Base-by-base conservation (phyloP, 2,888 invertebrate genomes). In the Papilio protenor region DNA sequence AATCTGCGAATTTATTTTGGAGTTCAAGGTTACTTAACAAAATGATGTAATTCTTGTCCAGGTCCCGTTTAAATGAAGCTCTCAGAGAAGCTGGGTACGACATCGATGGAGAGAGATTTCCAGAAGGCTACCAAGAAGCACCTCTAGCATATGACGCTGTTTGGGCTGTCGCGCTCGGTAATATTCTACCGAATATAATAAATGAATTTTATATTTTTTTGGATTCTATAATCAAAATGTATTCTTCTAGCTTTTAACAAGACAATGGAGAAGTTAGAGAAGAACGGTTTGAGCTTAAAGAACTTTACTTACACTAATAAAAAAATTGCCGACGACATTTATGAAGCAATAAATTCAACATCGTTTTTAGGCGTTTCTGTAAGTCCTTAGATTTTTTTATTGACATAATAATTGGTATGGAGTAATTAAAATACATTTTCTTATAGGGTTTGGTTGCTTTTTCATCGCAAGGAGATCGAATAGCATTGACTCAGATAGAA, bases 71-170 rank as follows among this genome's bases (percentile, higher is more conserved):
- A 87, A 98, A 99, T 90, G 96, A 96, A 83, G 96, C 97, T 79
- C 95, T 99, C 76, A 96, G 97, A 77, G 96, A 96, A 78, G 97
- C 97, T 78, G 97, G 97, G 52, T 98, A 97, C 90, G 98, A 98
- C 88, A 97, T 98, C 83, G 97, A 97, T 88, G 97, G 98, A 80
- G 97, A 97, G 87, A 96, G 97, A 81, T 98, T 97, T 91, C 98
- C 98, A 4, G 98, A 98, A 90, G 99, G 99, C 16, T 99, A 99
- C 92, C 98, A 98, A 88, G 99, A 99, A 93, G 99, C 99, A 11
- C 99, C 99, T 0, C 93, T 99, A 77, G 99, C 99, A 70, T 99
- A 99, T 90, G 99, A 99, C 92, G 99, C 99, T 14, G 98, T 99
- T 73, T 99, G 99, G 99, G 98, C 99, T 61, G 97, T 99, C 52